Evolutionary conservation across 2,113 vertebrate genomes (phyloP), one percentile per base, ranked within the genome.

Genomic region (Pampusana beccarii): DNA sequence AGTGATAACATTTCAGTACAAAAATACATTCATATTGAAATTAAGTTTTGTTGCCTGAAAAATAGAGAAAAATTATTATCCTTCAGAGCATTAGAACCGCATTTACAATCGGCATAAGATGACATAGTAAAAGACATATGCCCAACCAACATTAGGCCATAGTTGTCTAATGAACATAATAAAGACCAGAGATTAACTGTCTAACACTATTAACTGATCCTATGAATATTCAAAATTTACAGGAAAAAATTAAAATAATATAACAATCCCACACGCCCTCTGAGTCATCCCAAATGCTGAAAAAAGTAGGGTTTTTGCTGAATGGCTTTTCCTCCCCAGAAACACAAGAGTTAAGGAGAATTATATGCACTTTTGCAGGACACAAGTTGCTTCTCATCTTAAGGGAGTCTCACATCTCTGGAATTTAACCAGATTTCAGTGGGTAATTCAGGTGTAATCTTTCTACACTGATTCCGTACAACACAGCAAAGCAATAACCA

Each of bases 1-100:
- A 95, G n/a, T 89, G 38, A 96, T 62, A 95, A 92, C 77, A 78
- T 73, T 86, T 75, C 57, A 79, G 94, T 24, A 93, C 17, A 95
- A 95, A 93, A 90, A 93, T 5, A 93, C 28, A 89, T 26, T 38
- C 54, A 86, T 64, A 86, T 4, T 71, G 28, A 95, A 90, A 88
- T 58, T 48, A 71, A 84, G 42, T 61, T 54, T 25, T 74, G 26
- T 20, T 69, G 6, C 36, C 65, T 91, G 33, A 82, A 92, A 87
- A 70, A 13, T 46, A 86, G 28, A 67, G 31, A 92, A 84, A 66
- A 70, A 53, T 9, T 3, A 18, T n/a, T 74, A 72, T 65, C 19
- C 28, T 86, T 62, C 28, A 62, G 19, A 92, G 12, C n/a, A 90
- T 44, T 44, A 44, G 42, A 44, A 90, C 11, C 29, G 33, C 28